A percentile compares a stretch with the other conserved stretches of the same genome.
Conservation (phyloP, 2,797 vertebrate species). For the Heliangelus exortis region DNA sequence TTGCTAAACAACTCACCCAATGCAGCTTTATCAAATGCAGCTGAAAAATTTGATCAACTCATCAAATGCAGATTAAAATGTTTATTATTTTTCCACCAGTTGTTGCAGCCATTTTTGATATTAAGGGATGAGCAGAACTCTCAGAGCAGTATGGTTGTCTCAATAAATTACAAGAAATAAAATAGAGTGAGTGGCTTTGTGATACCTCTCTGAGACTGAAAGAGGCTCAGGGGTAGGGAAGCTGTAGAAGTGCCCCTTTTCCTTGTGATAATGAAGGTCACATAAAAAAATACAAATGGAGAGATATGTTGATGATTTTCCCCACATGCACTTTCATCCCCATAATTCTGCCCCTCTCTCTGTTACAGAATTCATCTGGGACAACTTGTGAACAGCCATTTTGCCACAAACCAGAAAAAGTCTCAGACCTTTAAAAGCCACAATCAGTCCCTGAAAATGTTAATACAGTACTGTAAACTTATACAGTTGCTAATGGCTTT, state of each 20-base stretch:
- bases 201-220: not conserved
- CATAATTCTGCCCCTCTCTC: not conserved
- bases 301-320: not conserved
- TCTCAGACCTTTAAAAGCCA: not conserved
- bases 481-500: not conserved
- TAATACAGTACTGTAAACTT: not conserved
- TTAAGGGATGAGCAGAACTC: not conserved
- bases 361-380: not conserved
- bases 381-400: not conserved
- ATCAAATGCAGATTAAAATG: constrained; percentile 14
- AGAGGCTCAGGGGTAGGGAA: not conserved
- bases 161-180: not conserved
- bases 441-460: not conserved
- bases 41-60: not conserved
- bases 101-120: not conserved
- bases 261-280: not conserved
- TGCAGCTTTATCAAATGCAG: constrained; percentile 2
- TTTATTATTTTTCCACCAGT: not conserved
- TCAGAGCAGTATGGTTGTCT: not conserved
- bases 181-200: not conserved
- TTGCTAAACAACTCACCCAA: constrained; percentile 36
- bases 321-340: not conserved
- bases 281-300: not conserved
- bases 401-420: not conserved
- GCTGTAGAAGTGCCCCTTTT: not conserved